Evolutionary conservation across 1,140 invertebrate genomes (phyloP).

Genomic region (Bemisia tabaci): DNA sequence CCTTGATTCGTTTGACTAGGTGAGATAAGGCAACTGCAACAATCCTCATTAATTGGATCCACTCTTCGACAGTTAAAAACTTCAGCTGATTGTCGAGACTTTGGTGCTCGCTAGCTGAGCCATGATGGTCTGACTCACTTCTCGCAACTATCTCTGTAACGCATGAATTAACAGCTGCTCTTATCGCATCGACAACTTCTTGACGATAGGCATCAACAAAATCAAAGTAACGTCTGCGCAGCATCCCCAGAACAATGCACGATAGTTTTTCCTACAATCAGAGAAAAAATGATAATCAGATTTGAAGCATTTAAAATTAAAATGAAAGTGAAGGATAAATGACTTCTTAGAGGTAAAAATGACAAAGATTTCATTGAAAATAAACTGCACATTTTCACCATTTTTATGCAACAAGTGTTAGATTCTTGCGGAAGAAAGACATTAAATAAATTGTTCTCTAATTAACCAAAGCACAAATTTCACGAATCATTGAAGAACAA

Average conservation of each 20-base stretch:
- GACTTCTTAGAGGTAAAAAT: too few species aligned
- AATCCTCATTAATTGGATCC: slow-evolving; percentile 60
- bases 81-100: slow-evolving; percentile 37
- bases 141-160: slow-evolving; percentile 62
- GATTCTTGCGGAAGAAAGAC: too few species aligned
- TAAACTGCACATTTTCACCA: too few species aligned
- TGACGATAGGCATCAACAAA: slow-evolving; percentile 81
- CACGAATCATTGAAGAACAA: too few species aligned
- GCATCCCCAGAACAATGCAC: slow-evolving; percentile 75
- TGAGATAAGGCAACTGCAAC: slow-evolving; percentile 44
- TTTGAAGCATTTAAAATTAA: too few species aligned
- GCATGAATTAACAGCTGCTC: slow-evolving; percentile 77
- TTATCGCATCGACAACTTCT: slow-evolving; percentile 77
- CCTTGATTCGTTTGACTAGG: slow-evolving; percentile 46
- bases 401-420: too few species aligned
- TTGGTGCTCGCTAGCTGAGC: slow-evolving; percentile 14
- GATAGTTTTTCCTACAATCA: slow-evolving; percentile 61
- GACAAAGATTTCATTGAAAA: too few species aligned
- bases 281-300: slow-evolving; percentile 3
- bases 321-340: too few species aligned
- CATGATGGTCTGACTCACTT: slow-evolving; percentile 35
- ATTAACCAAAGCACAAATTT: too few species aligned
- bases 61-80: slow-evolving; percentile 53
- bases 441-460: too few species aligned
- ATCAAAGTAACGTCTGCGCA: slow-evolving; percentile 69